Conservation (phyloP, 2,797 vertebrate species). For the Eurystomus glaucurus region DNA sequence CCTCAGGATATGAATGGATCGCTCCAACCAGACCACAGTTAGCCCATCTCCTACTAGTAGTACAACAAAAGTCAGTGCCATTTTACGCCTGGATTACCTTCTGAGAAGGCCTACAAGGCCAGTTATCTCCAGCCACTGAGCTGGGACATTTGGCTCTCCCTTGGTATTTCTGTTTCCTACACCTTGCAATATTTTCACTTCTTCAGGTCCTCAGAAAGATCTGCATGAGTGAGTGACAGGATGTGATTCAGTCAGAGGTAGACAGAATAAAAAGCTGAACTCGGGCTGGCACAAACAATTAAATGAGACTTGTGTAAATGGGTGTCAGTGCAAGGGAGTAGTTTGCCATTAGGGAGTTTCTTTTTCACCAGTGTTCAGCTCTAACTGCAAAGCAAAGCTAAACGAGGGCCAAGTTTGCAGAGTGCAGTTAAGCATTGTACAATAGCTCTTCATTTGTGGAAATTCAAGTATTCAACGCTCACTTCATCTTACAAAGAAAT, state of each 20-base stretch:
- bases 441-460: background rate
- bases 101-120: background rate
- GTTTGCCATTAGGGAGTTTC: background rate
- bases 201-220: background rate
- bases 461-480: background rate
- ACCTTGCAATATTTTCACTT: background rate
- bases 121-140: background rate
- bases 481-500: background rate
- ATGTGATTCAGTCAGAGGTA: background rate
- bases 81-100: background rate
- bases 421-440: background rate
- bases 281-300: accelerated
- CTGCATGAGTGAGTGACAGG: background rate
- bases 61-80: background rate
- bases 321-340: background rate
- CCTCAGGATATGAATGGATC: accelerated
- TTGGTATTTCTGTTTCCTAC: background rate
- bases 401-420: background rate
- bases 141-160: background rate
- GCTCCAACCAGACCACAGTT: accelerated
- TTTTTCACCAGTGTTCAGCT: background rate
- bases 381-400: background rate
- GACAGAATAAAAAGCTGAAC: background rate
- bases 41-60: background rate
- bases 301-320: background rate